Conservation (phyloP, 2,113 vertebrate genomes). For the Ploceus nigricollis region DNA sequence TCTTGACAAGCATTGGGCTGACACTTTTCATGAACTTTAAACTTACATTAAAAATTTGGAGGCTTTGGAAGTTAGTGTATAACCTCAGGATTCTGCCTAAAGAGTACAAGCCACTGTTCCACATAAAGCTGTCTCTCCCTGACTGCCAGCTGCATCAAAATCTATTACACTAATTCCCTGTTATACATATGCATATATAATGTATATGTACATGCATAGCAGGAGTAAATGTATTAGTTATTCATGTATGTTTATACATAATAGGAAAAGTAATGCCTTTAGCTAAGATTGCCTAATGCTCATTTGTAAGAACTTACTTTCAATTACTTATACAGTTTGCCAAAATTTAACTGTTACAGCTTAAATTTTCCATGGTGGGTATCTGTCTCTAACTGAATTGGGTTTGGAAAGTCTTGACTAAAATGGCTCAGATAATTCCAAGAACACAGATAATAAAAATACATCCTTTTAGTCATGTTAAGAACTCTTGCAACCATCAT, state of each 20-base stretch:
- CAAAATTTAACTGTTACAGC: not conserved
- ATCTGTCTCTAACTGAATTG: not conserved
- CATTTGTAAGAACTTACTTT: not conserved
- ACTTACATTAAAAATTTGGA: slow-evolving; percentile 7
- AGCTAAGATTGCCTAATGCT: not conserved
- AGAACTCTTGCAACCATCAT: not conserved
- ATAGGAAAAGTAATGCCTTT: not conserved
- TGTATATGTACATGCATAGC: not conserved
- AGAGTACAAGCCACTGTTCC: not conserved
- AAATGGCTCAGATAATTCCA: not conserved
- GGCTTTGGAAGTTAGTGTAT: not conserved
- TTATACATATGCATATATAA: not conserved
- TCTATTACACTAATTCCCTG: slow-evolving; percentile 12
- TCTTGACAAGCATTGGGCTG: not conserved
- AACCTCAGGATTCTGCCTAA: slow-evolving; percentile 15
- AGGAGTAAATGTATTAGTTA: not conserved
- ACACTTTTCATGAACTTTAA: slow-evolving; percentile 31
- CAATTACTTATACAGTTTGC: not conserved
- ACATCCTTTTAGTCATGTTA: not conserved
- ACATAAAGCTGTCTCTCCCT: not conserved
- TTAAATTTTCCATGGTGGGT: slow-evolving; percentile 17
- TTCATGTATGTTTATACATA: not conserved
- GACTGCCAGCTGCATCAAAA: slow-evolving; percentile 21
- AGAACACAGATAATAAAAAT: not conserved
- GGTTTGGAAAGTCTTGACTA: not conserved